phyloP scores from a whole-genome alignment of 2,888 invertebrate genomes.

The Bhutanitis thaidina region DNA sequence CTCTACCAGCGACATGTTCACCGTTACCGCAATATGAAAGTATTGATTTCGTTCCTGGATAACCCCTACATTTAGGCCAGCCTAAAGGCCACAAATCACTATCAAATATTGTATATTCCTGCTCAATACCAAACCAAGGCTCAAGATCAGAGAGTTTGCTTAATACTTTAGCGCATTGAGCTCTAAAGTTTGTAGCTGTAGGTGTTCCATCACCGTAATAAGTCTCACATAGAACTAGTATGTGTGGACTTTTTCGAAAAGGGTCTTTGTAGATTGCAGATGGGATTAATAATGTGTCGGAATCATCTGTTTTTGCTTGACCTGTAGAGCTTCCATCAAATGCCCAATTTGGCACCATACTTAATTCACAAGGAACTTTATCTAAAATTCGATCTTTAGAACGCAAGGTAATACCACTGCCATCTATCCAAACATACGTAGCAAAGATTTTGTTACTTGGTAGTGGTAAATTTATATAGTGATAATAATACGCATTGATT shows the following conservation, averaged over 20 bases:
- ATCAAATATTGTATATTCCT: slow-evolving; percentile 93
- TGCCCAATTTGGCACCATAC: slow-evolving; percentile 88
- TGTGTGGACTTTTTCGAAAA: slow-evolving; percentile 91
- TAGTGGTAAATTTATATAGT: slow-evolving; percentile 66
- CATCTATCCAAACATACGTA: slow-evolving; percentile 90
- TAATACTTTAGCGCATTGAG: slow-evolving; percentile 81
- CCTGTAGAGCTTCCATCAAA: slow-evolving; percentile 97
- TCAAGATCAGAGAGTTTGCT: slow-evolving; percentile 77
- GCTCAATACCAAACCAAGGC: slow-evolving; percentile 96
- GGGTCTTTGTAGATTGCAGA: slow-evolving; percentile 95
- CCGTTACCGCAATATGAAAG: slow-evolving; percentile 94
- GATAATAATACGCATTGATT: slow-evolving; percentile 42
- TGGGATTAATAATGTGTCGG: slow-evolving; percentile 93
- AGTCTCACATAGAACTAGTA: slow-evolving; percentile 93
- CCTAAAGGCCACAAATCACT: slow-evolving; percentile 91
- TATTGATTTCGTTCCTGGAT: slow-evolving; percentile 90
- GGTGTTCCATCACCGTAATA: slow-evolving; percentile 86
- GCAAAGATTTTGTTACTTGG: slow-evolving; percentile 81
- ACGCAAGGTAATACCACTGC: slow-evolving; percentile 85
- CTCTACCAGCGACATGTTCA: slow-evolving; percentile 94
- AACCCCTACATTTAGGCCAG: slow-evolving; percentile 95
- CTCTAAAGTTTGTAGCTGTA: slow-evolving; percentile 86
- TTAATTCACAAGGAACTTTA: slow-evolving; percentile 75
- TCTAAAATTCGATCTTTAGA: slow-evolving; percentile 84
- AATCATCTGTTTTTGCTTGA: slow-evolving; percentile 89